Conservation (phyloP, 1,140 invertebrate species). For the Zaprionus nigranus region DNA sequence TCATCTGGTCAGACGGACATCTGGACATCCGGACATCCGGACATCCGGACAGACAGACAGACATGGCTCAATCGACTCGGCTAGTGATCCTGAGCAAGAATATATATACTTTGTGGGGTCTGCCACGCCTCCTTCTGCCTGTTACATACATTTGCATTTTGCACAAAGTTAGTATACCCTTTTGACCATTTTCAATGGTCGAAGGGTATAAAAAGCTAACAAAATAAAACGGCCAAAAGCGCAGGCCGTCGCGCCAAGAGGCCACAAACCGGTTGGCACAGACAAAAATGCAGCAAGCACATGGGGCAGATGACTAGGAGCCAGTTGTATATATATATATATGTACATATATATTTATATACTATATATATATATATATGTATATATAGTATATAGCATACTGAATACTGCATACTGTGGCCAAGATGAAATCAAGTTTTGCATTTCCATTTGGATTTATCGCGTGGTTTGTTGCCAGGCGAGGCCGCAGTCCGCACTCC, state of each 20-base stretch:
- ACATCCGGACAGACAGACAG: too few relatives aligned
- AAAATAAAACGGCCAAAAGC: slow-evolving; percentile 4
- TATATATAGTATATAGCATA: not conserved
- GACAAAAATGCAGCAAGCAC: slow-evolving; percentile 35
- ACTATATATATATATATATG: not conserved
- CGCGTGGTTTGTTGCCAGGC: slow-evolving; percentile 48
- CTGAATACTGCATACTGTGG: not conserved
- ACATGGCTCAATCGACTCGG: too few relatives aligned
- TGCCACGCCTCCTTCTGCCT: too few relatives aligned
- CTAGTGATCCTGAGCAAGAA: too few relatives aligned
- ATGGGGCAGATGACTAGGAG: slow-evolving; percentile 1
- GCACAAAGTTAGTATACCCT: too few relatives aligned
- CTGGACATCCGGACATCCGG: too few relatives aligned
- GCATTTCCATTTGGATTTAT: slow-evolving; percentile 82
- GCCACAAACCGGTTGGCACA: slow-evolving; percentile 48
- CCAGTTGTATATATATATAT: slow-evolving; percentile 9
- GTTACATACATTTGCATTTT: too few relatives aligned
- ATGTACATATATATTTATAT: slow-evolving; percentile 3
- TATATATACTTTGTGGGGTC: too few relatives aligned
- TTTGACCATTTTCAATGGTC: too few relatives aligned
- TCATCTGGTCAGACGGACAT: too few relatives aligned
- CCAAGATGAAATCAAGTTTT: slow-evolving; percentile 69
- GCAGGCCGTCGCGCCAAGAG: slow-evolving; percentile 2
- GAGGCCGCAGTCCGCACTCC: not conserved
- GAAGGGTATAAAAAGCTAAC: not conserved